Conservation (phyloP, 1,140 invertebrate genomes). For the Linepithema humile region DNA sequence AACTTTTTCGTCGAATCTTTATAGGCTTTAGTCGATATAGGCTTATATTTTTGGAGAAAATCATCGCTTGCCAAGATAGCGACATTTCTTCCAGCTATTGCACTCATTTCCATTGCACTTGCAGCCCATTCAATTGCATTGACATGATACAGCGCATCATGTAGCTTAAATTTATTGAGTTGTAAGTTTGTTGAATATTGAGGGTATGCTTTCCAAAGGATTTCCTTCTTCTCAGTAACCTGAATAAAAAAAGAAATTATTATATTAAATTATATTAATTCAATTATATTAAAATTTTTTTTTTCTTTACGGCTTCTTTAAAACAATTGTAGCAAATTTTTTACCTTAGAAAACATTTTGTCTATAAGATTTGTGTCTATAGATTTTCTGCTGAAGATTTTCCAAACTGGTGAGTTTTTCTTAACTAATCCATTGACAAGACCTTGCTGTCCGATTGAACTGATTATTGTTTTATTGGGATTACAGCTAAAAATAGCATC, state of each 20-base stretch:
- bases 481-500: conserved; percentile 85
- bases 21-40: background rate
- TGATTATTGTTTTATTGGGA: conserved; percentile 78
- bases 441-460: conserved; percentile 79
- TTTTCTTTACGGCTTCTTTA: background rate
- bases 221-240: conserved; percentile 71
- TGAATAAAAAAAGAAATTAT: conserved; percentile 53
- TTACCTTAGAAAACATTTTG: conserved; percentile 84
- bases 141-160: conserved; percentile 86
- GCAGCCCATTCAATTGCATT: conserved; percentile 90
- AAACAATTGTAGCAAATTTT: conserved; percentile 43
- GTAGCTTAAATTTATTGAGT: conserved; percentile 85
- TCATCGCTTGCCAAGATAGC: conserved; percentile 85
- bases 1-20: background rate
- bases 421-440: conserved; percentile 78
- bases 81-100: conserved; percentile 87
- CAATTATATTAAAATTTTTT: background rate
- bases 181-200: conserved; percentile 83
- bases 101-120: conserved; percentile 90
- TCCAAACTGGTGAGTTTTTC: conserved; percentile 82
- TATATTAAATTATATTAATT: conserved; percentile 73
- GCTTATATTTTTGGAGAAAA: conserved; percentile 58
- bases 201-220: conserved; percentile 88
- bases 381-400: conserved; percentile 86
- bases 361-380: conserved; percentile 82